These are phyloP conservation scores for Naja naja DNA, from an alignment of 2,113 vertebrate genomes.

Conservation along the genomic window DNA sequence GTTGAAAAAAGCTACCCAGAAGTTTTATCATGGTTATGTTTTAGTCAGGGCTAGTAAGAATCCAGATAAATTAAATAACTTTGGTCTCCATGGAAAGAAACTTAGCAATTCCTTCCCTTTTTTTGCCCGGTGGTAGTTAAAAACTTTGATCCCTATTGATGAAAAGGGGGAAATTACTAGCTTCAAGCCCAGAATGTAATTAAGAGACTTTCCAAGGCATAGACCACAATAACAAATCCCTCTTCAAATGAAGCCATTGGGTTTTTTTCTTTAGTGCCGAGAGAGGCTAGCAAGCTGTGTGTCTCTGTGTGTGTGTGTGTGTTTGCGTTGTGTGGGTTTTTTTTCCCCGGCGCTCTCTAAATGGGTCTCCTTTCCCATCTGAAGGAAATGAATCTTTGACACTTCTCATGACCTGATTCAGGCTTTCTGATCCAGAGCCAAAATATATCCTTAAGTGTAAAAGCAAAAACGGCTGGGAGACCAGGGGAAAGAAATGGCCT, in stretches of 20 bases:
- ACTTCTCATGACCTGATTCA: conserved; percentile 88
- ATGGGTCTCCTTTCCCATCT: conserved; percentile 78
- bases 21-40: neutral
- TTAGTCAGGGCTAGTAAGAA: neutral
- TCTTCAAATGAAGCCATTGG: neutral
- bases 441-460: conserved; percentile 69
- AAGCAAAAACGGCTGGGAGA: conserved; percentile 59
- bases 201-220: conserved; percentile 49
- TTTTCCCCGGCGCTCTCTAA: conserved; percentile 65
- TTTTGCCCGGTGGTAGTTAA: neutral
- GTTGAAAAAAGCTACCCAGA: neutral
- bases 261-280: neutral
- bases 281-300: conserved; percentile 33
- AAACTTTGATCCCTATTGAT: neutral
- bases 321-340: conserved; percentile 62
- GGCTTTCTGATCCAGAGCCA: conserved; percentile 74
- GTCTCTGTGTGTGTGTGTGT: conserved; percentile 39
- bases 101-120: neutral
- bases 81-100: neutral
- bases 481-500: conserved; percentile 37
- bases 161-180: neutral
- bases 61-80: neutral
- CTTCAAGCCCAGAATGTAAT: conserved; percentile 40
- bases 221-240: conserved; percentile 59
- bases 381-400: conserved; percentile 83